Base-by-base conservation (phyloP, 1,140 invertebrate genomes). In the Trialeurodes vaporariorum region DNA sequence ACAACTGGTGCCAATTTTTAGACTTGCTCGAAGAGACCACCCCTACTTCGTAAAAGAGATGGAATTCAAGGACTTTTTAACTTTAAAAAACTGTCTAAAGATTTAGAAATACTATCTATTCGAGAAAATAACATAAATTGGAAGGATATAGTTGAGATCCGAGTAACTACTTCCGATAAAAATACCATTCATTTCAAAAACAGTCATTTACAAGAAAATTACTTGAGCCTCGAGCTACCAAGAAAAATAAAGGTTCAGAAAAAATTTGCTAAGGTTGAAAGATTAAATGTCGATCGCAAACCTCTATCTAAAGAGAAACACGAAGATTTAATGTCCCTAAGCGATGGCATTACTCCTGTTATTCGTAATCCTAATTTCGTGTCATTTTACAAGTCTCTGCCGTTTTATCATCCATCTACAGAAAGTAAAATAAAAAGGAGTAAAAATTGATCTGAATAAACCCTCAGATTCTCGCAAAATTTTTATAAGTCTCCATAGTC, bases 271-370 rank as follows among this genome's bases (percentile, higher is more conserved):
- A 49, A 49, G 17, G 34, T 49, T 49, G 17, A 61, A 67, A 61
- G 61, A 61, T 60, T 67, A 9, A 27, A 67, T 59, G 61, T 61
- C 5, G 27, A 66, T n/a, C 21, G 11, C 26, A 58, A 5, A 25
- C 40, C 49, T 59, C 11, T 40, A 25, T 13, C 17, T 5, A 62
- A 27, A 61, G 58, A 59, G 22, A 67, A 67, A 40, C 61, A 67
- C 27, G 59, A 67, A 61, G 66, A 67, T 61, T 62, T 67, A 27
- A 67, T 61, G 25, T 23, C 24, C 13, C 66, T 67, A 27, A 61
- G 66, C 26, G 27, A 11, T 34, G 66, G 66, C 12, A 22, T 21
- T 61, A 67, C 59, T 21, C 66, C 66, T 25, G 12, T 61, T 2
- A 59, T 61, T 25, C 2, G 26, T n/a, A 49, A 49, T 49, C 34